Evolutionary conservation across 1,140 invertebrate genomes (phyloP), one percentile per base, ranked within the genome.

Genomic region (Diorhabda sublineata): DNA sequence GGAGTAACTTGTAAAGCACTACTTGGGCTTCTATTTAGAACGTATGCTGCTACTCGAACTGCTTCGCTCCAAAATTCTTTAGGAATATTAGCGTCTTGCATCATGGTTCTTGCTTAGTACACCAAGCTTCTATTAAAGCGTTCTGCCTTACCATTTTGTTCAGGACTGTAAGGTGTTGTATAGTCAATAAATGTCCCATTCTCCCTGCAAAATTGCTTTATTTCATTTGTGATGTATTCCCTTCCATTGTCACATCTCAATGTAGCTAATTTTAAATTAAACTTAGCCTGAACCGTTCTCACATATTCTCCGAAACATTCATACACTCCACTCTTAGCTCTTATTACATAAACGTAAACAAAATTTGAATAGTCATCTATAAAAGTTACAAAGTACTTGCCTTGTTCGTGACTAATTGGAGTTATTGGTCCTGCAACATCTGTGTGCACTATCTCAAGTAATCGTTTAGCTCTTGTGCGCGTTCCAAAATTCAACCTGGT

Each of bases 111-210:
- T 64, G 79, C 78, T 68, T 78, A 82, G 73, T 83, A 80, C 5
- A 77, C 80, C 47, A 85, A 73, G n/a, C 81, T 82, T 59, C 78
- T 71, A 69, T 82, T 82, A 72, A 83, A 81, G 60, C 83, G 72
- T 71, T 86, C 84, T 26, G 83, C 74, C 0, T 83, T 79, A 68
- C 84, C 82, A 80, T 86, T 86, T 71, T 80, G 73, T 70, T 87
- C 79, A 64, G 84, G 83, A n/a, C 81, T 83, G 68, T 82, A 80
- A 58, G 82, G 79, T 45, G 71, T 63, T 6, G 74, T 77, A 69
- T 73, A 71, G 64, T 71, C 61, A 42, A 63, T 7, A 9, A n/a
- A 47, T 5, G 75, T 74, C 60, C 77, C 78, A 64, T 68, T 69
- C 43, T 71, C 11, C 71, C 69, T 59, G 56, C 61, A 74, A 60